Percentiles rank a stretch among this genome's conserved stretches.
phyloP scores from a whole-genome alignment of 2,888 invertebrate species.

The Trichopoda pennipes region DNA sequence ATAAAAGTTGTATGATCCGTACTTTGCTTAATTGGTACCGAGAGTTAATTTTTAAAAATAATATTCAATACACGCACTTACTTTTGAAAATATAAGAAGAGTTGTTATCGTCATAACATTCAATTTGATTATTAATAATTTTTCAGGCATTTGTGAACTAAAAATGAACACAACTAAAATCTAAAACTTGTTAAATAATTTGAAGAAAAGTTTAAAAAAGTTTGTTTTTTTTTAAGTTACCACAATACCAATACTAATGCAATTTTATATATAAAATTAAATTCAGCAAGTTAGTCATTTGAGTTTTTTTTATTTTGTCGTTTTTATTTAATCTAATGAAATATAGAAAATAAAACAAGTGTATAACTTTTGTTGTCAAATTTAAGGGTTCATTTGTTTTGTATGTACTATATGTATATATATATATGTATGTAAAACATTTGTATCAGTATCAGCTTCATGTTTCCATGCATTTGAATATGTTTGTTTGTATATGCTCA shows the following conservation, averaged over 20 bases:
- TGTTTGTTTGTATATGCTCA: not conserved
- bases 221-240: constrained; percentile 70
- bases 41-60: too few relatives aligned
- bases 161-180: not conserved
- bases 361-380: constrained; percentile 13
- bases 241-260: constrained; percentile 27
- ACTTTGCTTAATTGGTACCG: too few relatives aligned
- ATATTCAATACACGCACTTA: too few relatives aligned
- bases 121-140: constrained; percentile 66
- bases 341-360: not conserved
- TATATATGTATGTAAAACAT: constrained; percentile 4
- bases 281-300: constrained; percentile 16
- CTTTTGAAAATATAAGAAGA: constrained; percentile 8
- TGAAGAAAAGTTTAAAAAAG: constrained; percentile 71
- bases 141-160: constrained; percentile 47
- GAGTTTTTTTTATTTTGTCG: not conserved
- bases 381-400: constrained; percentile 47
- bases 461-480: too few relatives aligned
- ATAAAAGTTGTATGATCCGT: too few relatives aligned
- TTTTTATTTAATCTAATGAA: constrained; percentile 4
- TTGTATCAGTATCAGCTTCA: constrained; percentile 13
- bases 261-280: constrained; percentile 2
- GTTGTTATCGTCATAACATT: constrained; percentile 63
- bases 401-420: constrained; percentile 16
- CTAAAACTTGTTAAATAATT: constrained; percentile 71